These are phyloP conservation scores for Hypotaenidia okinawae DNA, from an alignment of 2,797 vertebrate species.

Conservation along the genomic window DNA sequence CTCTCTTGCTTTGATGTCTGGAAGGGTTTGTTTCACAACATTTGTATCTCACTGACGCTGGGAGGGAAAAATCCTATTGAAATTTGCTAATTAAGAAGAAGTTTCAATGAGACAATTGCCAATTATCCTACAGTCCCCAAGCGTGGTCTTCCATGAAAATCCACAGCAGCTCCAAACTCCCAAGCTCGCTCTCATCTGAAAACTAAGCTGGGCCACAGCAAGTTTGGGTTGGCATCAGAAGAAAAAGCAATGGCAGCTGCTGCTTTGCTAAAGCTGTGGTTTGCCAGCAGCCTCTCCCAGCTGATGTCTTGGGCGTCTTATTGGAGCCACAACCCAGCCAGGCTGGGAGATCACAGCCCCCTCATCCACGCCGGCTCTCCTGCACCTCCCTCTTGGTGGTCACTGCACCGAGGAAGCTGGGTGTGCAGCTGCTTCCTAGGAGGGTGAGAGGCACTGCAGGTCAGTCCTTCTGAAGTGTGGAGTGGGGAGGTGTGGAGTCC, in stretches of 20 bases:
- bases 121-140: neutral
- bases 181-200: neutral
- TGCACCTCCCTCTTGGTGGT: neutral
- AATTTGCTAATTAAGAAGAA: constrained; percentile 16
- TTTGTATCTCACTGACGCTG: constrained; percentile 13
- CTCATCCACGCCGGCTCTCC: neutral
- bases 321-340: neutral
- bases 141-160: neutral
- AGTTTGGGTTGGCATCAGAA: neutral
- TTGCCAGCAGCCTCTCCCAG: neutral
- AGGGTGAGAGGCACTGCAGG: neutral
- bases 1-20: constrained; percentile 32
- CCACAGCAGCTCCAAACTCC: neutral
- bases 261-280: neutral
- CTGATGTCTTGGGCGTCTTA: neutral
- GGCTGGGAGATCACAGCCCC: neutral
- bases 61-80: constrained; percentile 12
- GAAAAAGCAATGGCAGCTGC: neutral
- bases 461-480: neutral
- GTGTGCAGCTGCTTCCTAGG: neutral
- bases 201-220: neutral
- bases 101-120: neutral
- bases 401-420: neutral
- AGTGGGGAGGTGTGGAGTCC: too few species aligned
- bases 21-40: constrained; percentile 45